These are phyloP conservation scores for Aporophyla lueneburgensis DNA, from an alignment of 2,888 invertebrate genomes.

Conservation along the genomic window DNA sequence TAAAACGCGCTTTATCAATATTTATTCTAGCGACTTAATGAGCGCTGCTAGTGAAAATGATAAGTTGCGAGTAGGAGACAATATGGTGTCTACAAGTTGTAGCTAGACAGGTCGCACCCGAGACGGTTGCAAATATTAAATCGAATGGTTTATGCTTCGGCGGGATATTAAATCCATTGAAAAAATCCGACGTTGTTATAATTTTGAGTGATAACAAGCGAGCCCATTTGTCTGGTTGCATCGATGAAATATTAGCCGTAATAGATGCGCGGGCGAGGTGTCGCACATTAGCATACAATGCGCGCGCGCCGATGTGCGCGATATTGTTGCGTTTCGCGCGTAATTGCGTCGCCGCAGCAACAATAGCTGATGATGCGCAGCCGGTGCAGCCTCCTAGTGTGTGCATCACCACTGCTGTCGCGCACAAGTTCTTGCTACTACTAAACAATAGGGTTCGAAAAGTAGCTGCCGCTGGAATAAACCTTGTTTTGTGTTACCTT, in stretches of 20 bases:
- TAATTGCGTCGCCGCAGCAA: conserved; percentile 57
- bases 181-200: conserved; percentile 3
- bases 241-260: conserved; percentile 41
- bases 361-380: conserved; percentile 34
- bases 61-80: conserved; percentile 39
- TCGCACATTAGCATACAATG: conserved; percentile 79
- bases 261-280: conserved; percentile 55
- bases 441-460: background rate
- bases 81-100: conserved; percentile 9
- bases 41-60: conserved; percentile 52
- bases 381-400: conserved; percentile 13
- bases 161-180: background rate
- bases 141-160: background rate
- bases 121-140: conserved; percentile 1
- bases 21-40: conserved; percentile 70
- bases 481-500: background rate
- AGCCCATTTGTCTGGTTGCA: conserved; percentile 32
- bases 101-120: background rate
- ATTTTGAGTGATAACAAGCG: conserved; percentile 8
- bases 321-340: conserved; percentile 63
- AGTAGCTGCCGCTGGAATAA: background rate
- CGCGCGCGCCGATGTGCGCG: conserved; percentile 59
- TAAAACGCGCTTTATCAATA: conserved; percentile 73
- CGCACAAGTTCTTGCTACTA: background rate
- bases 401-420: background rate